Conservation (phyloP, 2,888 invertebrate genomes). For the Xylocampa areola region DNA sequence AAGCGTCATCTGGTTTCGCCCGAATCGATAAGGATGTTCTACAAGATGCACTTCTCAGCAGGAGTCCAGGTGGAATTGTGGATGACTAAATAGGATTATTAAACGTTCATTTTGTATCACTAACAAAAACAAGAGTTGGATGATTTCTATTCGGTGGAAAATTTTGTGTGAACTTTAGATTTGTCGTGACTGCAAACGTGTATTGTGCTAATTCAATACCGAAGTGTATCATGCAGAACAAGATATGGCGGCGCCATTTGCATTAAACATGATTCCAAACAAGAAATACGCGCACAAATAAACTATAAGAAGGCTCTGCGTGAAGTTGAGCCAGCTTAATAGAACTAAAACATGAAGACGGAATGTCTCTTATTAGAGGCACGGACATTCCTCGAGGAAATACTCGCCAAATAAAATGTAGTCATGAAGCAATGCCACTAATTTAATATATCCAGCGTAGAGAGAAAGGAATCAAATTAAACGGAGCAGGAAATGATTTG, state of each 20-base stretch:
- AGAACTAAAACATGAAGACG: conserved; percentile 10
- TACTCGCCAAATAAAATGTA: conserved; percentile 11
- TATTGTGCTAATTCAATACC: conserved; percentile 25
- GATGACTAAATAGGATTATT: too few species aligned
- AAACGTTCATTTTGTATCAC: too few species aligned
- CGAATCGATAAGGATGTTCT: too few species aligned
- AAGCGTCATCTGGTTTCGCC: too few species aligned
- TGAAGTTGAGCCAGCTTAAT: conserved; percentile 18
- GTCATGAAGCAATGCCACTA: conserved; percentile 13
- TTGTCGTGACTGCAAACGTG: conserved; percentile 3
- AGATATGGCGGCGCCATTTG: conserved; percentile 31
- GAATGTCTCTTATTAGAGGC: conserved; percentile 9
- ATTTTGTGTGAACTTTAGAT: not conserved
- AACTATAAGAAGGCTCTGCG: conserved; percentile 15
- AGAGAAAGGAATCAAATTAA: conserved; percentile 18
- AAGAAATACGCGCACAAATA: conserved; percentile 15
- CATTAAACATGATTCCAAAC: conserved; percentile 35
- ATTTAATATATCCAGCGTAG: conserved; percentile 23
- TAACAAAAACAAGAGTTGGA: not conserved
- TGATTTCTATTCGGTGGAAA: not conserved
- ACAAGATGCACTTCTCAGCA: too few species aligned
- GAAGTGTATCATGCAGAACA: conserved; percentile 15
- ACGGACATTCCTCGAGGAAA: conserved; percentile 16
- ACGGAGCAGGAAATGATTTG: conserved; percentile 13
- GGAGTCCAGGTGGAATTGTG: too few species aligned